Conservation (phyloP, 2,797 vertebrate species). For the Danio jaintianensis region DNA sequence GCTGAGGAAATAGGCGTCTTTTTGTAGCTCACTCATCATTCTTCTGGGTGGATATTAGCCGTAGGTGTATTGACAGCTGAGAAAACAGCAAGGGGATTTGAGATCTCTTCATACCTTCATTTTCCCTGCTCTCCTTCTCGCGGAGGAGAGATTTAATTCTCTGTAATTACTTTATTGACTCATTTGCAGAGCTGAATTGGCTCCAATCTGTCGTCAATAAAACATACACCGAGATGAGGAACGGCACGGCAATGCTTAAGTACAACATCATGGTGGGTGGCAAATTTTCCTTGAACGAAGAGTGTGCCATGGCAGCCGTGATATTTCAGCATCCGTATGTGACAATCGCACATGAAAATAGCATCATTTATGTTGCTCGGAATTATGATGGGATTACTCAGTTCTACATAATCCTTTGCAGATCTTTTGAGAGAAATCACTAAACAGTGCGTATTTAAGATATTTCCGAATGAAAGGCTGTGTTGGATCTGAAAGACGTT, state of each 20-base stretch:
- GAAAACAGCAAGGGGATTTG: conserved; percentile 73
- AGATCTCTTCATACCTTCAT: conserved; percentile 62
- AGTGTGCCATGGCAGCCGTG: conserved; percentile 25
- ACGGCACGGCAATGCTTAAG: conserved; percentile 59
- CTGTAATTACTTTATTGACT: conserved; percentile 85
- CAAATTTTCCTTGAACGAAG: neutral
- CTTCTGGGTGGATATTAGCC: conserved; percentile 76
- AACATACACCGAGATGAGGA: conserved; percentile 78
- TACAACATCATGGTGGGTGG: conserved; percentile 42
- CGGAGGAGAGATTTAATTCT: conserved; percentile 76
- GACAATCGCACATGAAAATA: neutral
- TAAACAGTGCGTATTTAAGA: neutral
- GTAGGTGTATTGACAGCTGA: conserved; percentile 70
- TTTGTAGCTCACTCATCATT: conserved; percentile 77
- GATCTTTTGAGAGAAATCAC: neutral
- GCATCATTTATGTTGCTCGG: neutral
- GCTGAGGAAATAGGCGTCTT: conserved; percentile 76
- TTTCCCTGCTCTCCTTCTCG: conserved; percentile 64
- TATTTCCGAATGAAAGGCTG: neutral
- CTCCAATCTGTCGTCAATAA: conserved; percentile 81
- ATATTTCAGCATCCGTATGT: conserved; percentile 20
- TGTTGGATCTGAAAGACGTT: neutral
- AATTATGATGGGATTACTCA: neutral
- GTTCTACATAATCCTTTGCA: neutral
- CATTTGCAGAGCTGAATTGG: conserved; percentile 76